Evolutionary conservation across 1,140 invertebrate genomes (phyloP).

Genomic region (Trachymyrmex cornetzi): DNA sequence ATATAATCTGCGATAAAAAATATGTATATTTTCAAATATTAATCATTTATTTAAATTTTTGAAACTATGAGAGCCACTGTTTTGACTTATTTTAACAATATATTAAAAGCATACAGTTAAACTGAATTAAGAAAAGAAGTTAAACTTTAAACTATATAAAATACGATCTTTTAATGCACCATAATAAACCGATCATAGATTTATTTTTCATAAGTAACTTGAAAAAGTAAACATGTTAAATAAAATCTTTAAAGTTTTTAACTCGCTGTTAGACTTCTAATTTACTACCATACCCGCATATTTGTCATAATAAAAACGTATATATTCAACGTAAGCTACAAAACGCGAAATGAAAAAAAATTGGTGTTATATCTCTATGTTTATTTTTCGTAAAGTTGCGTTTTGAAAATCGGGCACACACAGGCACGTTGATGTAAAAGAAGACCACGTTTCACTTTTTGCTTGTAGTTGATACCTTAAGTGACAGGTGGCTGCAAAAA

Average conservation of each 20-base stretch:
- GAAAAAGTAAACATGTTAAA: background rate
- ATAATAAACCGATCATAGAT: no score
- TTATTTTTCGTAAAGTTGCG: background rate
- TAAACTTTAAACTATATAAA: no score
- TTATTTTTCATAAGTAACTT: no score
- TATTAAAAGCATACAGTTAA: no score
- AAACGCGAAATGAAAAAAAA: background rate
- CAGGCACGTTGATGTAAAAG: background rate
- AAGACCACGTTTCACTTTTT: background rate
- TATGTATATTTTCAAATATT: background rate
- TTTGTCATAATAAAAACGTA: background rate
- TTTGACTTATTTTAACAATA: no score
- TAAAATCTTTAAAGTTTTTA: background rate
- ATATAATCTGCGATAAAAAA: background rate
- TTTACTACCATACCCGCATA: background rate
- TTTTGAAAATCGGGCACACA: background rate
- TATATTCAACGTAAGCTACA: background rate
- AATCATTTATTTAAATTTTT: constrained; percentile 4
- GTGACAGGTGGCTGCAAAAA: constrained; percentile 5
- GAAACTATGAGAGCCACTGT: background rate
- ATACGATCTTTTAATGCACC: no score
- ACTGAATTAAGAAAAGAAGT: no score
- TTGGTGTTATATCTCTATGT: background rate
- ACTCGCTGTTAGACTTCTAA: no score
- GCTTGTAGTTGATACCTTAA: background rate